Evolutionary conservation across 23 tunicate genomes (phyloP), one percentile per base, ranked within the genome.

Genomic region (Styela clava): DNA sequence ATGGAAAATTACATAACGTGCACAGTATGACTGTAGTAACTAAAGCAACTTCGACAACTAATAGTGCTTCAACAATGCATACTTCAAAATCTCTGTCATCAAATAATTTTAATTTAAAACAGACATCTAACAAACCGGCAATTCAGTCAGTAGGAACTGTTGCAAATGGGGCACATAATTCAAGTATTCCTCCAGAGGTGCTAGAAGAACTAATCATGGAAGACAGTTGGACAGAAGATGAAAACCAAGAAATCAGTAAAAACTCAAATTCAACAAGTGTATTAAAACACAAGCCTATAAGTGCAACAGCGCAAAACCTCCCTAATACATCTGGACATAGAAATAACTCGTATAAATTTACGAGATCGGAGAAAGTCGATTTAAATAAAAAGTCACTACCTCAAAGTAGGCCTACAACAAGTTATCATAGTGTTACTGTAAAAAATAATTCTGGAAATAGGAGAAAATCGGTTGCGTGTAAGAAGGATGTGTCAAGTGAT

Each of bases 191-290:
- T 31, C 85, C 79, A 1, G 89, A 90, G 3, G 64, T 90, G 25
- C 61, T 90, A 56, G 28, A 84, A 29, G 79, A 83, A n/a, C 64
- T 90, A 52, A 69, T 85, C 19, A 85, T 90, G 95, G 95, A 90
- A 27, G 95, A 90, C 78, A 90, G 95, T 61, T 90, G 88, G 88
- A 52, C 78, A 21, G 89, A 86, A 63, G 30, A 65, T 62, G 52
- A 30, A n/a, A 85, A 85, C 16, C 26, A 71, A 12, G 37, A 79
- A 12, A 1, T n/a, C 1, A 31, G 80, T 34, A 69, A 52, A 33
- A 20, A 16, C 22, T 12, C 12, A 3, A 26, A 26, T 62, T 28
- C 20, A 26, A 24, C 79, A 30, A 25, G 52, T n/a, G 61, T 62
- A 3, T 2, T 2, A 30, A 33, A 69, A 37, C 26, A 64, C 2